These are phyloP conservation scores for Pogonus chalceus DNA, from an alignment of 1,140 invertebrate species.

Conservation along the genomic window DNA sequence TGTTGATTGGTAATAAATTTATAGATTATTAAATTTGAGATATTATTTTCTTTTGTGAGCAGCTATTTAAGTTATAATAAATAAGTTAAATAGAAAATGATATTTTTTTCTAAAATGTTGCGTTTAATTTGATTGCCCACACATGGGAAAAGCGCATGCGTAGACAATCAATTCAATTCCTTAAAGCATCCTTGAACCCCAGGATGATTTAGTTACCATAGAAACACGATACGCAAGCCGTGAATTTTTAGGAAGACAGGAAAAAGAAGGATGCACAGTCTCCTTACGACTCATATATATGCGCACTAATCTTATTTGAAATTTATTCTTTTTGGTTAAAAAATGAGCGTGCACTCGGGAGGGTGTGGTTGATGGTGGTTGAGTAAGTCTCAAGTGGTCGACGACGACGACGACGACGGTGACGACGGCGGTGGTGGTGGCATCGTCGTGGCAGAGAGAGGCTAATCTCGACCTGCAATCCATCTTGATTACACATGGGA, in stretches of 20 bases:
- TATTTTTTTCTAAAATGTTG: too few relatives aligned
- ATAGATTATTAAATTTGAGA: too few relatives aligned
- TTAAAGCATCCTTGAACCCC: too few relatives aligned
- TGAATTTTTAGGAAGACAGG: conserved; percentile 23
- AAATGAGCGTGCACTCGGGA: conserved; percentile 23
- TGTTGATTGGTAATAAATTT: too few relatives aligned
- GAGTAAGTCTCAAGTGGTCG: not conserved
- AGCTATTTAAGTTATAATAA: too few relatives aligned
- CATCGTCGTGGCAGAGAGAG: conserved; percentile 17
- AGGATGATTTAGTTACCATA: conserved; percentile 24
- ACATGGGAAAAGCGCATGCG: too few relatives aligned
- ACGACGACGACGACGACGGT: not conserved
- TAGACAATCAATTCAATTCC: too few relatives aligned
- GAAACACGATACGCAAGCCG: conserved; percentile 20
- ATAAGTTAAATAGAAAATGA: too few relatives aligned
- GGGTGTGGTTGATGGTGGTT: conserved; percentile 5
- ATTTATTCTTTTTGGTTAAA: conserved; percentile 28
- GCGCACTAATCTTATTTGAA: conserved; percentile 25
- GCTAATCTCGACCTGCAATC: conserved; percentile 29
- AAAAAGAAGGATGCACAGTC: conserved; percentile 9
- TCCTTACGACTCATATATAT: conserved; percentile 23
- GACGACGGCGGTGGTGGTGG: conserved; percentile 7
- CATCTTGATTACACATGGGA: conserved; percentile 31
- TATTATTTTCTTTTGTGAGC: too few relatives aligned
- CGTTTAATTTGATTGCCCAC: too few relatives aligned